phyloP scores from a whole-genome alignment of 2,113 vertebrate species.

The Neogale vison region DNA sequence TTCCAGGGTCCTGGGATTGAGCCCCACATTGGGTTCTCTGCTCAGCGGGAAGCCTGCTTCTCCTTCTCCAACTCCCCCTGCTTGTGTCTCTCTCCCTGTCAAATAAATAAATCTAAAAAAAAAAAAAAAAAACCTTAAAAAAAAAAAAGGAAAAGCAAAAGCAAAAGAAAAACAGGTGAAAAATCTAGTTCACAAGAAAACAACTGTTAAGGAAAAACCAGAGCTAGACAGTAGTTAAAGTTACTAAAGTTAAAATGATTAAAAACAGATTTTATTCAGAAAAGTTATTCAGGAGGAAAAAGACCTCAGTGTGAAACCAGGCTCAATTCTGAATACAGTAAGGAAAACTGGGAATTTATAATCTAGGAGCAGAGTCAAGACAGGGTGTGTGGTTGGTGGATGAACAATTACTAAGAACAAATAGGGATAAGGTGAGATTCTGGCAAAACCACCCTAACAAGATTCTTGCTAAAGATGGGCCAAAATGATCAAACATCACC shows the following conservation, averaged over 20 bases:
- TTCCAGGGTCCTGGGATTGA: too few species aligned
- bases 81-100: too few species aligned
- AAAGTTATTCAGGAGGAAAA: not conserved
- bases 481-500: not conserved
- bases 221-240: not conserved
- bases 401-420: not conserved
- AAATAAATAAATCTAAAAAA: too few species aligned
- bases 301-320: not conserved
- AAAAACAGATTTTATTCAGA: conserved; percentile 1
- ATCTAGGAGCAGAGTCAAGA: not conserved
- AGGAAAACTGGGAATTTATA: not conserved
- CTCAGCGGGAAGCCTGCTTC: too few species aligned
- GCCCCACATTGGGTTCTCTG: too few species aligned
- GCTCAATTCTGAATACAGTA: not conserved
- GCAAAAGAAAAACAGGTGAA: not conserved
- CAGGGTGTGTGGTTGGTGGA: not conserved
- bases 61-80: too few species aligned
- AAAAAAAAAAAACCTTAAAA: too few species aligned
- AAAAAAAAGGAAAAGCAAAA: not conserved
- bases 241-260: not conserved
- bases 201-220: not conserved
- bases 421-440: not conserved
- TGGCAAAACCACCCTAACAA: not conserved
- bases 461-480: not conserved
- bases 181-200: not conserved